Evolutionary conservation across 1,140 invertebrate genomes (phyloP).

Genomic region (Cotesia chilonis): DNA sequence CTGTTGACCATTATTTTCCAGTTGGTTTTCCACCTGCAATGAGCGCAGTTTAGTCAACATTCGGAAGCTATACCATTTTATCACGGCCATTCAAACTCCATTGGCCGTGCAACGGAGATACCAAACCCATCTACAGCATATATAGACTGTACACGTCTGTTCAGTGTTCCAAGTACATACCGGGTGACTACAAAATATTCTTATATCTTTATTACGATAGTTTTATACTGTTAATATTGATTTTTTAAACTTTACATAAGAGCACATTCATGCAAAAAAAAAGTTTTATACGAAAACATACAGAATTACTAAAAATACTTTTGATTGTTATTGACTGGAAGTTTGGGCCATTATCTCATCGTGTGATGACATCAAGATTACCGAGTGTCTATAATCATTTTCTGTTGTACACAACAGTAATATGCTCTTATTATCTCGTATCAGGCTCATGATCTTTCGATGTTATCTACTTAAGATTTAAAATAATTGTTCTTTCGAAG

Average conservation of each 20-base stretch:
- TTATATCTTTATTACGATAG: constrained; percentile 27
- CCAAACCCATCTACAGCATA: constrained; percentile 61
- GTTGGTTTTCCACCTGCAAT: constrained; percentile 65
- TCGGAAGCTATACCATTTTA: constrained; percentile 66
- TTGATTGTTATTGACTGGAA: too few species aligned
- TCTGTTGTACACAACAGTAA: too few species aligned
- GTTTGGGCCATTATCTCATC: too few species aligned
- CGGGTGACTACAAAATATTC: constrained; percentile 46
- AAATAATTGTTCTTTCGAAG: too few species aligned
- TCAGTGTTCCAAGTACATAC: constrained; percentile 50
- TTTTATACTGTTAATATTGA: not conserved
- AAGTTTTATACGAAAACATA: too few species aligned
- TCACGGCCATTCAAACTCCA: constrained; percentile 66
- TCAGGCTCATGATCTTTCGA: too few species aligned
- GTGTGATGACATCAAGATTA: too few species aligned
- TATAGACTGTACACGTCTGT: constrained; percentile 39
- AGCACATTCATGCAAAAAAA: not conserved
- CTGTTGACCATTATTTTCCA: constrained; percentile 62
- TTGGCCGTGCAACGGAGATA: constrained; percentile 65
- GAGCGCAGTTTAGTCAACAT: constrained; percentile 66
- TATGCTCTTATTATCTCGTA: too few species aligned
- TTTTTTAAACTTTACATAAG: not conserved
- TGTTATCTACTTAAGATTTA: too few species aligned
- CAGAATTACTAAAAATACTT: too few species aligned
- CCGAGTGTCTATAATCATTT: too few species aligned